Conservation (phyloP, 2,888 invertebrate species). For the Panorpa germanica region DNA sequence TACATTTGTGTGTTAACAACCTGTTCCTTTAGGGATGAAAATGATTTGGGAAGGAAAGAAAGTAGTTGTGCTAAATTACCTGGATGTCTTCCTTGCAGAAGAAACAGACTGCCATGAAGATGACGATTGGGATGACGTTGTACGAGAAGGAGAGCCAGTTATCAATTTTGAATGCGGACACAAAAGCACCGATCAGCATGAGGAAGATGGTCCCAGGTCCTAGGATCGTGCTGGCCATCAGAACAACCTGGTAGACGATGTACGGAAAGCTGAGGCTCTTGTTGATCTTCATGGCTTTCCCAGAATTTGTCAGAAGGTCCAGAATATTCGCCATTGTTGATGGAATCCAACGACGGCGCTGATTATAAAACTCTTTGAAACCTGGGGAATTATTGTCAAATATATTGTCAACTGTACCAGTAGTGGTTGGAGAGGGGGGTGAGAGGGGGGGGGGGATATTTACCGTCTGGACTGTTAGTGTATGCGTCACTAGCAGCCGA, state of each 20-base stretch:
- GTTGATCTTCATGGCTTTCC: constrained; percentile 62
- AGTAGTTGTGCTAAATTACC: constrained; percentile 25
- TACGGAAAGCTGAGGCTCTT: constrained; percentile 76
- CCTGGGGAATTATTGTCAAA: too few relatives aligned
- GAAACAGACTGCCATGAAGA: constrained; percentile 48
- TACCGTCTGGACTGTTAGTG: constrained; percentile 89
- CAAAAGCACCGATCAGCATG: constrained; percentile 68
- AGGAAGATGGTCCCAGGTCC: constrained; percentile 63
- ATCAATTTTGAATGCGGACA: constrained; percentile 54
- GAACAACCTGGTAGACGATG: constrained; percentile 49
- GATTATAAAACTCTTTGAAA: constrained; percentile 87
- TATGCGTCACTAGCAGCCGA: constrained; percentile 90
- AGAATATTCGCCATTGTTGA: constrained; percentile 91
- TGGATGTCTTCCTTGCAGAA: constrained; percentile 46
- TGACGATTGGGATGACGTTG: constrained; percentile 45
- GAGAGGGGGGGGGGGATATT: too few relatives aligned
- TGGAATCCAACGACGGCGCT: constrained; percentile 87
- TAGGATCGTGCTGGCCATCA: constrained; percentile 51
- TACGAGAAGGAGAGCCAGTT: constrained; percentile 43
- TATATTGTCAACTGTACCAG: too few relatives aligned
- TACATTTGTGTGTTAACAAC: too few relatives aligned
- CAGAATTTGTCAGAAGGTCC: constrained; percentile 64
- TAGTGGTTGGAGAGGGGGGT: too few relatives aligned
- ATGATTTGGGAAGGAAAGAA: too few relatives aligned
- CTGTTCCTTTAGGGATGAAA: too few relatives aligned